These are phyloP conservation scores for Gymnarchus niloticus DNA, from an alignment of 2,113 vertebrate genomes.

Conservation along the genomic window DNA sequence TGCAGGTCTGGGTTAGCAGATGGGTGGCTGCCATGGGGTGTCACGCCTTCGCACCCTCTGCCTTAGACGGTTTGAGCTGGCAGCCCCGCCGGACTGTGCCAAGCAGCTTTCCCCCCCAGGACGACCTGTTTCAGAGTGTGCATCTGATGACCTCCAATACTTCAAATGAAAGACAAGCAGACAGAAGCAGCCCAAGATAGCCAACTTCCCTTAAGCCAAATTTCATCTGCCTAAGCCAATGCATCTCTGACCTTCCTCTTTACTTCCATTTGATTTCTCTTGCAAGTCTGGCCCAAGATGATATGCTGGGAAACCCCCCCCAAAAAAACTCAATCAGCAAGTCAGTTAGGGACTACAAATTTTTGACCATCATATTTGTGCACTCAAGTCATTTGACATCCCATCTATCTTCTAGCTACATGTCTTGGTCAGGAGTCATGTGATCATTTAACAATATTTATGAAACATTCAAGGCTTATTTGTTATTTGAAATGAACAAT, in stretches of 20 bases:
- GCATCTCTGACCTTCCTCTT: neutral
- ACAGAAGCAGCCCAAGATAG: neutral
- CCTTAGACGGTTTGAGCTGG: conserved; percentile 8
- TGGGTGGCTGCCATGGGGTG: neutral
- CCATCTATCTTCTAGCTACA: no score
- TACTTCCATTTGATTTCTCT: neutral
- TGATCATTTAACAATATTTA: neutral
- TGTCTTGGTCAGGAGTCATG: no score
- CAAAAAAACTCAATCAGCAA: neutral
- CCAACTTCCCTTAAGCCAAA: neutral
- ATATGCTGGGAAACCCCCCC: no score
- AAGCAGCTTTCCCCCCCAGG: neutral
- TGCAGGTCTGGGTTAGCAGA: neutral
- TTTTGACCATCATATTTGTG: neutral
- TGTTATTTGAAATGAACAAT: neutral
- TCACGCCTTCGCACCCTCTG: neutral
- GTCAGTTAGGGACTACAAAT: neutral
- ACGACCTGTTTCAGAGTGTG: neutral
- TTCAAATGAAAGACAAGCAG: neutral
- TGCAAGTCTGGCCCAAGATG: neutral
- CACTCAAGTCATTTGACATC: neutral
- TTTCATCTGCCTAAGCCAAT: neutral
- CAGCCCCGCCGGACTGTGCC: neutral
- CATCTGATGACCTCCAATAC: neutral
- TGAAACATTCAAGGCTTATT: neutral